These are phyloP conservation scores for Coendou prehensilis DNA, from an alignment of 2,797 vertebrate species.

Conservation along the genomic window DNA sequence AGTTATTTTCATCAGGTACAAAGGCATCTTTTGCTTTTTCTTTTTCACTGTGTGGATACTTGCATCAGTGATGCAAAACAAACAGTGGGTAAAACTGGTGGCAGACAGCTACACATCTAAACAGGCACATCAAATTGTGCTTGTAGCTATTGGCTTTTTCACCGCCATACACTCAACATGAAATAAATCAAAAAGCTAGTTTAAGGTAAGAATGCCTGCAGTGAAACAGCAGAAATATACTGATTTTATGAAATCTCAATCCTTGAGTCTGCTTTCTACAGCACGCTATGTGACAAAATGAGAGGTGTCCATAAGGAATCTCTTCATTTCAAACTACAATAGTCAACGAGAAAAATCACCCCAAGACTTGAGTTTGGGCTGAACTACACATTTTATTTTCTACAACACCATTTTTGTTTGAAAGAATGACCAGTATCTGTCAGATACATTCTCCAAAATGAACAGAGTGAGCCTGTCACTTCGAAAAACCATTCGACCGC, in stretches of 20 bases:
- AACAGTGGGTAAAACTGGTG: background rate
- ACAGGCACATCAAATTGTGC: background rate
- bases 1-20: background rate
- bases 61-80: background rate
- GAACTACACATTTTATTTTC: background rate
- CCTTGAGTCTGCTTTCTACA: background rate
- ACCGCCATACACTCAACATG: background rate
- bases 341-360: background rate
- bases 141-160: background rate
- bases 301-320: too few relatives aligned
- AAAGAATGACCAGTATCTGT: background rate
- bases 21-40: background rate
- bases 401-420: background rate
- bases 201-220: background rate
- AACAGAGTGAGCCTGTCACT: slow-evolving; percentile 6
- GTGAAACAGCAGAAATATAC: background rate
- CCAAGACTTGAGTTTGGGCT: background rate
- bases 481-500: background rate
- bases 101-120: background rate
- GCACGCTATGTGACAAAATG: background rate
- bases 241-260: background rate
- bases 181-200: background rate
- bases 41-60: background rate
- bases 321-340: background rate
- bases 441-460: background rate